Evolutionary conservation across 2,888 invertebrate genomes (phyloP), one percentile per base, ranked within the genome.

Genomic region (Amblyjoppa proteus): DNA sequence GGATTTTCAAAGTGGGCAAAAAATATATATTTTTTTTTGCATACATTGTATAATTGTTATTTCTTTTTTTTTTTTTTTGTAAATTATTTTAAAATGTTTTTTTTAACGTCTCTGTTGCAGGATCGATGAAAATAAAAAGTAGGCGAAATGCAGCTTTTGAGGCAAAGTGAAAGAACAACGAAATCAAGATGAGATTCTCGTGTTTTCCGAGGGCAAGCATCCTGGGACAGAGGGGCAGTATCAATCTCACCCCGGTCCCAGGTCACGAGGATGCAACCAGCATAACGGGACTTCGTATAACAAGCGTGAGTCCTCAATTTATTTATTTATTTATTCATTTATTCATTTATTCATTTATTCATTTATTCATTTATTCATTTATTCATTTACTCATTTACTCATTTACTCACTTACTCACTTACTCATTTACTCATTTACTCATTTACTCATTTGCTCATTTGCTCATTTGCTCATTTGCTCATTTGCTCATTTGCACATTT

Each of bases 201-300:
- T 93, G 93, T 84, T 92, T 93, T 73, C 93, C 93, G 31, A 91
- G 89, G 71, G 89, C 92, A 11, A 92, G 88, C 85, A 91, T 93
- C 87, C 89, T 93, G 87, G 91, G 92, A 56, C 92, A 92, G 87
- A 91, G 91, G 87, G 93, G 93, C 38, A 93, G 93, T 68, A 91
- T 93, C 53, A 93, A 93, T 87, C 89, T 93, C 49, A 87, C 91
- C 79, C 90, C 91, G 84, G 86, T 91, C 53, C 88, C 93, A 7
- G 88, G 88, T 61, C 88, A 88, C 81, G 90, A 91, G 16, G 89
- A 91, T 1, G 81, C 90, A n/a, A 84, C 82, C 70, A 88, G 87
- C 31, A 85, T 90, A 58, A 87, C 85, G 38, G 86, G 87, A 49
- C 80, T 89, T 41, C 87, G 90, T 70, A 89, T 88, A 61, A 89